Evolutionary conservation across 2,113 vertebrate species (phyloP).

Genomic region (Etheostoma cragini): DNA sequence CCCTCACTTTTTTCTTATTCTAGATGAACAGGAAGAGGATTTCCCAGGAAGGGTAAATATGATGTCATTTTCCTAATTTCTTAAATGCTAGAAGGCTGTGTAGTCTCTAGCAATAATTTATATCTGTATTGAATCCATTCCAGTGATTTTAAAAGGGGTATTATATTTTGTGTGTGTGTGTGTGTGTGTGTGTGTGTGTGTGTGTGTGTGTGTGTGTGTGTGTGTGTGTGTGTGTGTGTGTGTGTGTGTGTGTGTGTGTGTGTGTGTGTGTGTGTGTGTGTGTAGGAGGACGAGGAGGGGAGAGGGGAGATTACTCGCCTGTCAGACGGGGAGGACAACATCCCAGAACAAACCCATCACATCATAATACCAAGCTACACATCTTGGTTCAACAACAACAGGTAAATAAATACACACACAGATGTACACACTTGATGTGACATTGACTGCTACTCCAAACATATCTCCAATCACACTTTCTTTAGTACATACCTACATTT

Average conservation of each 20-base stretch:
- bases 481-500: background rate
- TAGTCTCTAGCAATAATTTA: background rate
- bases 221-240: slow-evolving; percentile 57
- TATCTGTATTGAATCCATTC: background rate
- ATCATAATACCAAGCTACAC: slow-evolving; percentile 98
- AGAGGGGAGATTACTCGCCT: slow-evolving; percentile 89
- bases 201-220: slow-evolving; percentile 75
- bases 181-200: slow-evolving; percentile 61
- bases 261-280: slow-evolving; percentile 8
- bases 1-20: slow-evolving; percentile 54
- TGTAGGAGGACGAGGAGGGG: slow-evolving; percentile 93
- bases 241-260: background rate
- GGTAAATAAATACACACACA: slow-evolving; percentile 78
- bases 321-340: slow-evolving; percentile 92
- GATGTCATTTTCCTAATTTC: background rate
- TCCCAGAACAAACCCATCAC: slow-evolving; percentile 96
- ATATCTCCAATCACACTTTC: background rate
- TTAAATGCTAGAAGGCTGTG: background rate
- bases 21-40: slow-evolving; percentile 98
- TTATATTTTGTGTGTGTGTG: background rate
- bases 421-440: background rate
- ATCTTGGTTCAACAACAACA: slow-evolving; percentile 98
- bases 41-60: slow-evolving; percentile 90
- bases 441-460: background rate
- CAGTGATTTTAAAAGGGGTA: background rate